Evolutionary conservation across 2,797 vertebrate species (phyloP).

Genomic region (Mormyrus proboscirostris): DNA sequence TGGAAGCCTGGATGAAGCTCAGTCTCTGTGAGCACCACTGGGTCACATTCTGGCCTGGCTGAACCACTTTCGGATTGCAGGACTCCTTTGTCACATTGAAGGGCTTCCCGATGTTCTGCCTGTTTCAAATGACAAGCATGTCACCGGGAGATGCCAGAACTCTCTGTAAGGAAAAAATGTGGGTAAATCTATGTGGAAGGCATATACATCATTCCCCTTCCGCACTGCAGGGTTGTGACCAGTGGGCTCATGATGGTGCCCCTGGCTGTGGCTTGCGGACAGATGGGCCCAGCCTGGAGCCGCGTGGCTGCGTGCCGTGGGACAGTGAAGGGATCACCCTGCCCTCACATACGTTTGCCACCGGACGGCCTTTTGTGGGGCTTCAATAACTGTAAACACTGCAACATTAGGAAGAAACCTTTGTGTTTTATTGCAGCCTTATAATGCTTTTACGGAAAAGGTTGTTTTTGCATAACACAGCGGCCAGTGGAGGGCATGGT

Average conservation of each 20-base stretch:
- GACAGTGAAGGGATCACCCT: not conserved
- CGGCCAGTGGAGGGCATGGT: not conserved
- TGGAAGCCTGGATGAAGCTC: slow-evolving; percentile 17
- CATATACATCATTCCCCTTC: not conserved
- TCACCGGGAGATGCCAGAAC: not conserved
- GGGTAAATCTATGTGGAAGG: not conserved
- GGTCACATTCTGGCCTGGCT: slow-evolving; percentile 32
- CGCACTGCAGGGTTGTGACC: not conserved
- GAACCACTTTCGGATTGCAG: slow-evolving; percentile 31
- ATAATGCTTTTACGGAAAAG: not conserved
- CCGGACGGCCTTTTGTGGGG: not conserved
- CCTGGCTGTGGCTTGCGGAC: not conserved
- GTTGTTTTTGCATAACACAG: not conserved
- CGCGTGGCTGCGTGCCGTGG: not conserved
- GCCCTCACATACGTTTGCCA: not conserved
- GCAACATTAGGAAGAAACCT: not conserved
- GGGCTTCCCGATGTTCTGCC: not conserved
- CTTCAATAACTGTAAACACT: not conserved
- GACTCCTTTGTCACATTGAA: slow-evolving; percentile 13
- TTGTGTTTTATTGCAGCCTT: not conserved
- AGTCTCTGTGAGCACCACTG: slow-evolving; percentile 31
- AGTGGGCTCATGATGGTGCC: not conserved
- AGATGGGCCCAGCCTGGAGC: not conserved
- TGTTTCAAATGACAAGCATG: not conserved
- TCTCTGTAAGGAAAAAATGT: not conserved